Evolutionary conservation across 2,797 vertebrate genomes (phyloP), one percentile per base, ranked within the genome.

Genomic region (Myotis daubentonii): DNA sequence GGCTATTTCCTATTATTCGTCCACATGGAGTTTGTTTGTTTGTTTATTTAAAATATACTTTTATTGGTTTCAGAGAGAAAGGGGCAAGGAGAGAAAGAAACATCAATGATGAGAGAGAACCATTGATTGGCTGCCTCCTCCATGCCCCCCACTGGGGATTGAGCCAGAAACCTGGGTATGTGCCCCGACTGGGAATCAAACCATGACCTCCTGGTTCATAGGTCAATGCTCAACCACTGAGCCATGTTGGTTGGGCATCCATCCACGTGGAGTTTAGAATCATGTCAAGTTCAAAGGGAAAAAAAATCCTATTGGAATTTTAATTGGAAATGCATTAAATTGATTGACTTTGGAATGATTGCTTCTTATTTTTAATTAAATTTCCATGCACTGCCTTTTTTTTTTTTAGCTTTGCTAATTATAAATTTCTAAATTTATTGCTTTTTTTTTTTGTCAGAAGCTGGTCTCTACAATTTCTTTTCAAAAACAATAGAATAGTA

Each of bases 351-450:
- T 95, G 97, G 94, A 97, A 95, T 95, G 96, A 96, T 96, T 97
- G 93, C 95, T 95, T 96, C 96, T 96, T 95, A 96, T 96, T 97
- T 97, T 97, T 97, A 90, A 97, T 97, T 97, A 96, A 96, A 97
- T 92, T 97, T 94, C 70, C 78, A 83, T 82, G 89, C 49, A 55
- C 60, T 83, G 41, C 62, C 62, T 30, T 44, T 33, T 51, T 94
- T 95, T 94, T 95, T 96, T 95, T 95, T 66, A 95, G 89, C 93
- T 94, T 96, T 90, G 76, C 92, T 97, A 96, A 97, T 97, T 97
- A 95, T 93, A 95, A 97, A 96, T 96, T 96, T 97, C 91, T 96
- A 96, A 97, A 96, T 96, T 95, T 96, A 97, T 92, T 92, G 89
- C 87, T 23, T 76, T 74, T 90, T 95, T n/a, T 65, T 96, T 97